A percentile compares a stretch with the other conserved stretches of the same genome.
Conservation (phyloP, 1,140 invertebrate genomes). For the Brachionus calyciflorus region DNA sequence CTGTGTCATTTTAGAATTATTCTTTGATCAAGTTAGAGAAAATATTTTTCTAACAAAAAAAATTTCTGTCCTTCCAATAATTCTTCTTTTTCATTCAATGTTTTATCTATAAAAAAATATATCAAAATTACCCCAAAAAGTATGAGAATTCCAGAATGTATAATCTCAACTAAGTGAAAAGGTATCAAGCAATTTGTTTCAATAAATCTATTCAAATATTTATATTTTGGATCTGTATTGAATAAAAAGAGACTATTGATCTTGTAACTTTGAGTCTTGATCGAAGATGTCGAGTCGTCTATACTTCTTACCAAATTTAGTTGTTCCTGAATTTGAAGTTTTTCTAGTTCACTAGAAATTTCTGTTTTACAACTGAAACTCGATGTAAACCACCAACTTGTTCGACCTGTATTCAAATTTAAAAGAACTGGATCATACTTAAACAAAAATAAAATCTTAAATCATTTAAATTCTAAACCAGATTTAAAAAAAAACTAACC, state of each 20-base stretch:
- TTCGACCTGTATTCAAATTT: conserved; percentile 26
- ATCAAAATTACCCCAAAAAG: conserved; percentile 8
- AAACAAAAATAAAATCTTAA: neutral
- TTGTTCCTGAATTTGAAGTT: conserved; percentile 25
- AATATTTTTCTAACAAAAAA: no score
- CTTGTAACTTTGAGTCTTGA: neutral
- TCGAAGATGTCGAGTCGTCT: neutral
- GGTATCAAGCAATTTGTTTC: conserved; percentile 26
- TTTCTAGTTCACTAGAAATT: conserved; percentile 31
- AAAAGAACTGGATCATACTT: conserved; percentile 37
- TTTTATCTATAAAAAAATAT: no score
- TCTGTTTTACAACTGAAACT: neutral
- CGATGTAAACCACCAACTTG: conserved; percentile 36
- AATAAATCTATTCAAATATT: neutral
- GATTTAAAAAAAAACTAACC: neutral
- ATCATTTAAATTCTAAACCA: neutral
- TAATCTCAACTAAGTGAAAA: conserved; percentile 45
- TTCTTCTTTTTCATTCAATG: no score
- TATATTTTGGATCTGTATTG: conserved; percentile 6
- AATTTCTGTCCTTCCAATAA: no score
- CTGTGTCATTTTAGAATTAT: no score
- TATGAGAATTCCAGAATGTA: conserved; percentile 17
- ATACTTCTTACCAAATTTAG: neutral
- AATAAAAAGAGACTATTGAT: neutral
- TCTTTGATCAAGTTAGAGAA: no score